These are phyloP conservation scores for Geophilus truncorum DNA, from an alignment of 2,888 invertebrate genomes.

Conservation along the genomic window DNA sequence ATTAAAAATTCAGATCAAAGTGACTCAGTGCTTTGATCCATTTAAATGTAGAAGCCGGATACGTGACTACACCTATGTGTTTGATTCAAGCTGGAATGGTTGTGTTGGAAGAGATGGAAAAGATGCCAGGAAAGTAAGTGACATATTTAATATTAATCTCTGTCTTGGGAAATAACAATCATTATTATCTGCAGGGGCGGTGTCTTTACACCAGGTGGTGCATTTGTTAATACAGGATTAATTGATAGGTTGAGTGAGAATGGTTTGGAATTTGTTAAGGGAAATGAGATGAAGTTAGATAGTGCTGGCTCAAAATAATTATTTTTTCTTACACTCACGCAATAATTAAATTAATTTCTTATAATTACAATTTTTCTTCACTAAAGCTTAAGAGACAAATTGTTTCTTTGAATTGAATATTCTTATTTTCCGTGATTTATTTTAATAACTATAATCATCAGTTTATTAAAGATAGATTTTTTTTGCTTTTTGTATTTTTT, in stretches of 20 bases:
- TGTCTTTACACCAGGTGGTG: slow-evolving; percentile 76
- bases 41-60: slow-evolving; percentile 62
- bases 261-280: slow-evolving; percentile 47
- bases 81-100: slow-evolving; percentile 68
- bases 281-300: neutral
- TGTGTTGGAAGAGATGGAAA: slow-evolving; percentile 66
- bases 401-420: too few species aligned
- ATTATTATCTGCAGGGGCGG: slow-evolving; percentile 64
- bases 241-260: slow-evolving; percentile 67
- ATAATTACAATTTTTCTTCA: too few species aligned
- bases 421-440: too few species aligned
- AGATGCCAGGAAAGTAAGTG: slow-evolving; percentile 67
- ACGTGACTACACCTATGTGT: slow-evolving; percentile 71
- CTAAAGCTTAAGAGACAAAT: too few species aligned
- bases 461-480: too few species aligned
- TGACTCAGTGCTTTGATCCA: neutral
- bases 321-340: neutral
- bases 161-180: neutral
- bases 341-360: too few species aligned
- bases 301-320: neutral
- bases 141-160: neutral
- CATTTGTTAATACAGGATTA: slow-evolving; percentile 74
- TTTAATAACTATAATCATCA: too few species aligned
- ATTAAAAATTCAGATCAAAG: neutral
- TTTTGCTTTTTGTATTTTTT: too few species aligned